A percentile compares a stretch with the other conserved stretches of the same genome.
phyloP scores from a whole-genome alignment of 2,888 invertebrate genomes.

The Esperia sulphurella region DNA sequence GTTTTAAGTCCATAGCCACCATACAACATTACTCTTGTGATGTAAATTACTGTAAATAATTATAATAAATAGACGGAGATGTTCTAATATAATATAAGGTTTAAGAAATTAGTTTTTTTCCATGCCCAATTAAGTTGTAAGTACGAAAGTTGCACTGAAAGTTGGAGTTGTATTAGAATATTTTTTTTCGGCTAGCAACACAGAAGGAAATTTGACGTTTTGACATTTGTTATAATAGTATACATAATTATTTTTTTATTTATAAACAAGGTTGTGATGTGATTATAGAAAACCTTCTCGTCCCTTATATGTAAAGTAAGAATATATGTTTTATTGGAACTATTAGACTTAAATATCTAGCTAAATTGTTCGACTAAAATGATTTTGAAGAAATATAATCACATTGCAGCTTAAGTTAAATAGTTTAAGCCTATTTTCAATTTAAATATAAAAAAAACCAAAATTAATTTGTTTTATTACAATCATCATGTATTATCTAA shows the following conservation, averaged over 20 bases:
- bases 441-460: constrained; percentile 60
- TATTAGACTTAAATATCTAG: constrained; percentile 16
- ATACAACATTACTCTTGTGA: constrained; percentile 61
- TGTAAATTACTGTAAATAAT: constrained; percentile 77
- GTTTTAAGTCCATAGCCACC: constrained; percentile 40
- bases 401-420: constrained; percentile 59
- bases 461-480: constrained; percentile 36
- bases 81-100: constrained; percentile 45
- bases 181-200: constrained; percentile 42
- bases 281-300: constrained; percentile 37
- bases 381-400: constrained; percentile 40
- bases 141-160: constrained; percentile 50
- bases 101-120: constrained; percentile 41
- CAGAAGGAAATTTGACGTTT: constrained; percentile 41
- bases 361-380: constrained; percentile 11
- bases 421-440: constrained; percentile 75
- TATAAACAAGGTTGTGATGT: constrained; percentile 60
- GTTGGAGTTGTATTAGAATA: constrained; percentile 23
- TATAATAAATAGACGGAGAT: constrained; percentile 43
- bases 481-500: too few relatives aligned
- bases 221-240: constrained; percentile 58
- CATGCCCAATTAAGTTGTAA: constrained; percentile 54
- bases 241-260: constrained; percentile 59
- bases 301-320: constrained; percentile 20
- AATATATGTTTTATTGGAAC: constrained; percentile 17